Evolutionary conservation across 92 coral and sea anemone species (phyloP), one percentile per base, ranked within the genome.

Genomic region (Phymanthus crucifer): DNA sequence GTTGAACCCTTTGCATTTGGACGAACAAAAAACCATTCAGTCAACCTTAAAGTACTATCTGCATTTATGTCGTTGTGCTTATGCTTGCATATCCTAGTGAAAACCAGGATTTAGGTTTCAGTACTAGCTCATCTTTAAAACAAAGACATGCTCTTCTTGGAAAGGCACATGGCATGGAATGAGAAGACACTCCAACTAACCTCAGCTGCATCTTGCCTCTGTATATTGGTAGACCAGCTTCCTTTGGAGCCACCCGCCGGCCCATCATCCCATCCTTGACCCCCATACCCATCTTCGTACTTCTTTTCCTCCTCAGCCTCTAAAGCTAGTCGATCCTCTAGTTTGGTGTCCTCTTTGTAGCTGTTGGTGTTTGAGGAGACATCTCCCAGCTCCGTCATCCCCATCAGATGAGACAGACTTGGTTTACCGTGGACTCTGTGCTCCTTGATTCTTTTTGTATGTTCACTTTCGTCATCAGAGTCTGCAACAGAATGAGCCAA

Each of bases 241-340:
- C 90, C 80, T 64, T 75, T 70, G 23, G 88, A 71, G 12, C 56
- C 75, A 17, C 76, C 76, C 26, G 83, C 88, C 50, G 89, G 83
- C n/a, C 91, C 93, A 10, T 84, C 88, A 6, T 92, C 90, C 58
- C 92, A 91, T 29, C 82, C 90, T 11, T 84, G 86, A 17, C 88
- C 84, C 57, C 93, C 94, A 65, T 91, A 90, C n/a, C 93, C 94
- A 18, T 89, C 84, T 74, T 91, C 97, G 77, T 90, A 90, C 77
- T 95, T 95, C 85, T 95, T 95, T 74, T 95, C 97, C 65, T 95
- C 99, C 71, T 95, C 99, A 17, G 99, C 99, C 46, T 95, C 99
- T 87, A 95, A 80, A 18, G 99, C 99, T 74, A 95, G 76, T 31
- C 97, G 87, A 77, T 93, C 97, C 73, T 93, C 97, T 32, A 95